Conservation (phyloP, 2,113 vertebrate genomes). For the Procavia capensis region DNA sequence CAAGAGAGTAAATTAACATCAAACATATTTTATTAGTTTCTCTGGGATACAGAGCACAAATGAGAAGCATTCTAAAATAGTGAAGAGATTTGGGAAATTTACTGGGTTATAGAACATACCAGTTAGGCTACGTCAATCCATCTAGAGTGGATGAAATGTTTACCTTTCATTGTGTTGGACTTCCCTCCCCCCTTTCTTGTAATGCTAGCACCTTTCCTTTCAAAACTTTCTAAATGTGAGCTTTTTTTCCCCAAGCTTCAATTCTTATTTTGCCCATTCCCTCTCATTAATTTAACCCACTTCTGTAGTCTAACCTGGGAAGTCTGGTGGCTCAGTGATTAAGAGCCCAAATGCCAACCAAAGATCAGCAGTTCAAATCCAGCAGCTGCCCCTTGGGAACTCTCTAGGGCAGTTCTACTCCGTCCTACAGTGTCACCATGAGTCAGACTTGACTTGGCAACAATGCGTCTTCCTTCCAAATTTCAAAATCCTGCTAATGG, state of each 20-base stretch:
- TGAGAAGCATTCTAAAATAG: background rate
- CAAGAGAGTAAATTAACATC: background rate
- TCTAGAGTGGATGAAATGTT: background rate
- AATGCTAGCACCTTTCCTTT: background rate
- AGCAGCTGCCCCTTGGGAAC: too few relatives aligned
- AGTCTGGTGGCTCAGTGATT: too few relatives aligned
- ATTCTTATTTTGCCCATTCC: background rate
- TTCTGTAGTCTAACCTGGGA: background rate
- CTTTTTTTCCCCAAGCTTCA: background rate
- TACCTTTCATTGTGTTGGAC: background rate
- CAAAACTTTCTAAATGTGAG: background rate
- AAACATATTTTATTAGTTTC: constrained; percentile 31
- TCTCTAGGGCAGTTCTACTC: too few relatives aligned
- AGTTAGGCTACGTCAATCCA: background rate
- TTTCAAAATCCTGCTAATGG: background rate
- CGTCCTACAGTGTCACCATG: too few relatives aligned
- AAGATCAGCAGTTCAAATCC: too few relatives aligned
- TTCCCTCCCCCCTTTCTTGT: background rate
- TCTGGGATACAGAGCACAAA: background rate
- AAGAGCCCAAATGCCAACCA: too few relatives aligned
- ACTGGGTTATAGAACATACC: background rate
- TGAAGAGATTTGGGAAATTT: background rate
- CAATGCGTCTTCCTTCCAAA: background rate
- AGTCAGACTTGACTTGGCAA: too few relatives aligned
- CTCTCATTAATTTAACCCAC: background rate